phyloP scores from a whole-genome alignment of 2,113 vertebrate genomes.

The Isurus oxyrinchus region DNA sequence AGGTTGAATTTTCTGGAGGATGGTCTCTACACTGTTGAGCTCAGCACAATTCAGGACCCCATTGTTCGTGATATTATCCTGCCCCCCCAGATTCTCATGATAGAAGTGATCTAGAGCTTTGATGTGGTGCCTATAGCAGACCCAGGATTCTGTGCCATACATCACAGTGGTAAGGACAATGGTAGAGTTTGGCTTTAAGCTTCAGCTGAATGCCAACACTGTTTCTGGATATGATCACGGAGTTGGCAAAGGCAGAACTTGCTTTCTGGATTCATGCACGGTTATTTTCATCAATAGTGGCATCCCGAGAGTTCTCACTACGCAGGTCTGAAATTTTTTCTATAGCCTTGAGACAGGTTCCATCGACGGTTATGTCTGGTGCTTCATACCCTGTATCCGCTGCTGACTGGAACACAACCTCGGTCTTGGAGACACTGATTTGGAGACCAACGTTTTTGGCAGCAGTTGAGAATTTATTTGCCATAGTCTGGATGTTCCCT shows the following conservation, averaged over 20 bases:
- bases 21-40: neutral
- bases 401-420: neutral
- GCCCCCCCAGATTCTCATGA: no score
- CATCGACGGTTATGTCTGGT: neutral
- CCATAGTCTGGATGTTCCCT: neutral
- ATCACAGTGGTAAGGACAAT: neutral
- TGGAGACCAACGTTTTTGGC: neutral
- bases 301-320: neutral
- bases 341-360: neutral
- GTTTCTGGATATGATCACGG: no score
- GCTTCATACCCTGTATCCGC: no score
- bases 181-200: neutral
- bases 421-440: neutral
- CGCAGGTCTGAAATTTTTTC: neutral
- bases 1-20: neutral
- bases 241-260: no score
- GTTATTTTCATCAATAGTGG: neutral
- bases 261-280: neutral
- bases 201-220: neutral
- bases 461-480: neutral
- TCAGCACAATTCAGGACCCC: no score
- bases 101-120: neutral
- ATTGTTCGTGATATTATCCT: neutral
- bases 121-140: neutral
- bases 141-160: neutral